A percentile compares a stretch with the other conserved stretches of the same genome.
Evolutionary conservation across 2,113 vertebrate genomes (phyloP).

Genomic region (Pseudonaja textilis): DNA sequence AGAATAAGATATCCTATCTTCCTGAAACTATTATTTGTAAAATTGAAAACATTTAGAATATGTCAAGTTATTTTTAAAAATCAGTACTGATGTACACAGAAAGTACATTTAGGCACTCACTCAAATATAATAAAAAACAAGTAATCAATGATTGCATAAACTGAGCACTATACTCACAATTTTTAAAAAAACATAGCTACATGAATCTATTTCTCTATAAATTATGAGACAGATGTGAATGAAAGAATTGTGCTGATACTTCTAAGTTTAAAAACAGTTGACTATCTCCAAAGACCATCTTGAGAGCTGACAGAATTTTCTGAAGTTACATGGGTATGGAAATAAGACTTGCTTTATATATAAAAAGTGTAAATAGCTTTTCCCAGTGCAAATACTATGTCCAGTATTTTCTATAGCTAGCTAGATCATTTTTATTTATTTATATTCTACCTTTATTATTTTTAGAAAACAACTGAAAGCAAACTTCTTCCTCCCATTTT

Average conservation of each 20-base stretch:
- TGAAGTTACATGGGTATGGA: not conserved
- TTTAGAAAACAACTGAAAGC: not conserved
- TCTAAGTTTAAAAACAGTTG: not conserved
- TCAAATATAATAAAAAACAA: not conserved
- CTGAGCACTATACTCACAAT: not conserved
- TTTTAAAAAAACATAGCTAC: slow-evolving; percentile 18
- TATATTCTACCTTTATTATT: not conserved
- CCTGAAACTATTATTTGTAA: not conserved
- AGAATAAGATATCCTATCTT: not conserved
- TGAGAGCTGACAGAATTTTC: not conserved
- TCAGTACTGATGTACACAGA: not conserved
- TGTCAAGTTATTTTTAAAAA: not conserved
- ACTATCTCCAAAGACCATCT: not conserved
- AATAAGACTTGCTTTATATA: not conserved
- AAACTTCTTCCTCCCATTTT: not conserved
- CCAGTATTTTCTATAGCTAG: not conserved
- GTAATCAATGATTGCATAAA: not conserved
- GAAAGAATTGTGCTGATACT: not conserved
- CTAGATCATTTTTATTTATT: not conserved
- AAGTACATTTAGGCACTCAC: not conserved
- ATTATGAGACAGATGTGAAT: slow-evolving; percentile 25
- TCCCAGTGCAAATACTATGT: not conserved
- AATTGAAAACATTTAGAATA: not conserved
- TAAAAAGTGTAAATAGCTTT: not conserved
- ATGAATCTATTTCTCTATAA: slow-evolving; percentile 50